Evolutionary conservation across 1,140 invertebrate species (phyloP).

Genomic region (Rhyacophila brunnea): DNA sequence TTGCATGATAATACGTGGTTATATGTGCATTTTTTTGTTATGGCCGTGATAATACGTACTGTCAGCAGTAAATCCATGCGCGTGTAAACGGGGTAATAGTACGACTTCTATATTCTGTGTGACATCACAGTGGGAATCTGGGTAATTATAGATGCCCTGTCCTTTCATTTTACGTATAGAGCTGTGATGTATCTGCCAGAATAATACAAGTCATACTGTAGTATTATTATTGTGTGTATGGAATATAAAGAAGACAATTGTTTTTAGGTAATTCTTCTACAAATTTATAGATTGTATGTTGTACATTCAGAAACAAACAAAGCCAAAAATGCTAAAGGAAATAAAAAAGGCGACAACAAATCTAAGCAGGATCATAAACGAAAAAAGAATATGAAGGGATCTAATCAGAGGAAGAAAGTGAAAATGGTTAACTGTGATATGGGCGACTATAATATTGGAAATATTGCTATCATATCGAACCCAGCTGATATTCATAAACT

Average conservation of each 20-base stretch:
- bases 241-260: neutral
- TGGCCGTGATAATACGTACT: too few species aligned
- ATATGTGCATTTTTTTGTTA: too few species aligned
- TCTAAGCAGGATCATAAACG: slow-evolving; percentile 46
- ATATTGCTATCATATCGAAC: slow-evolving; percentile 41
- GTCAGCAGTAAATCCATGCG: too few species aligned
- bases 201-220: too few species aligned
- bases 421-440: slow-evolving; percentile 63
- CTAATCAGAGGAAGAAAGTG: slow-evolving; percentile 48
- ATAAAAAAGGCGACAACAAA: slow-evolving; percentile 44
- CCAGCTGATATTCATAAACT: slow-evolving; percentile 45
- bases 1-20: too few species aligned
- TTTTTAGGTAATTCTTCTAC: slow-evolving; percentile 79
- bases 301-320: slow-evolving; percentile 67
- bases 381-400: slow-evolving; percentile 43
- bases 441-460: slow-evolving; percentile 58
- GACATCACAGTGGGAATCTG: too few species aligned
- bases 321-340: slow-evolving; percentile 52
- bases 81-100: too few species aligned
- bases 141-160: too few species aligned
- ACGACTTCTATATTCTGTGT: too few species aligned
- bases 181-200: too few species aligned
- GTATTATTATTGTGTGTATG: too few species aligned
- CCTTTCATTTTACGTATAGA: too few species aligned
- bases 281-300: slow-evolving; percentile 81